Conservation (phyloP, 1,140 invertebrate genomes). For the Aphelenchoides fujianensis region DNA sequence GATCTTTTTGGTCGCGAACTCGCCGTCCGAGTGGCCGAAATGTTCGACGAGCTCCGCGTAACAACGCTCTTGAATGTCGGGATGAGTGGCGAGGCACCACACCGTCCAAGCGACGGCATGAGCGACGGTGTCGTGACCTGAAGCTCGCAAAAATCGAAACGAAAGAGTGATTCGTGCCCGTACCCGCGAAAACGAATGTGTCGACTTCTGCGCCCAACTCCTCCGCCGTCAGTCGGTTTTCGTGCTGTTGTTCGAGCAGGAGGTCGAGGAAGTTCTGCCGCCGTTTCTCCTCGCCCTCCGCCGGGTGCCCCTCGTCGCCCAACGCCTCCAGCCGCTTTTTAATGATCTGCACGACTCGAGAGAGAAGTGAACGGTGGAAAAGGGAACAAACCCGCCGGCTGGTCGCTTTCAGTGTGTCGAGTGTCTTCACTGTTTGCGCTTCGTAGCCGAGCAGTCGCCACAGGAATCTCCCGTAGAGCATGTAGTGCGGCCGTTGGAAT, state of each 20-base stretch:
- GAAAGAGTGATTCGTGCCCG: no score
- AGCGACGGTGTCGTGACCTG: no score
- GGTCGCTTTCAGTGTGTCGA: not conserved
- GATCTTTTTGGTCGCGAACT: not conserved
- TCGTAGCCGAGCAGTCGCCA: not conserved
- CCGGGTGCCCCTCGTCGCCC: not conserved
- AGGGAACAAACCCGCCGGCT: not conserved
- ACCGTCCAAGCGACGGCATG: slow-evolving; percentile 35
- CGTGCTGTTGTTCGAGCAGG: slow-evolving; percentile 72
- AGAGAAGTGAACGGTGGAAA: no score
- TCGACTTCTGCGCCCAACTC: slow-evolving; percentile 84
- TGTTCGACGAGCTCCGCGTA: slow-evolving; percentile 32
- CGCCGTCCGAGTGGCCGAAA: slow-evolving; percentile 18
- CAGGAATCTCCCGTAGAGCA: not conserved
- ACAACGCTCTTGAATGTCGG: slow-evolving; percentile 32
- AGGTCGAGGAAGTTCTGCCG: slow-evolving; percentile 83
- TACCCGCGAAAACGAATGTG: slow-evolving; percentile 87
- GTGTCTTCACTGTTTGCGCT: not conserved
- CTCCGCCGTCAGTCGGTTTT: slow-evolving; percentile 73
- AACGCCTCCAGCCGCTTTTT: not conserved
- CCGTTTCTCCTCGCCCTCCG: slow-evolving; percentile 16
- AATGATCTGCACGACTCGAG: no score
- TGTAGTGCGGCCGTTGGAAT: not conserved
- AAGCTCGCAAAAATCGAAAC: no score
- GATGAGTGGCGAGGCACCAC: slow-evolving; percentile 39